These are phyloP conservation scores for Leuciscus idus DNA, from an alignment of 2,113 vertebrate genomes.

Conservation along the genomic window DNA sequence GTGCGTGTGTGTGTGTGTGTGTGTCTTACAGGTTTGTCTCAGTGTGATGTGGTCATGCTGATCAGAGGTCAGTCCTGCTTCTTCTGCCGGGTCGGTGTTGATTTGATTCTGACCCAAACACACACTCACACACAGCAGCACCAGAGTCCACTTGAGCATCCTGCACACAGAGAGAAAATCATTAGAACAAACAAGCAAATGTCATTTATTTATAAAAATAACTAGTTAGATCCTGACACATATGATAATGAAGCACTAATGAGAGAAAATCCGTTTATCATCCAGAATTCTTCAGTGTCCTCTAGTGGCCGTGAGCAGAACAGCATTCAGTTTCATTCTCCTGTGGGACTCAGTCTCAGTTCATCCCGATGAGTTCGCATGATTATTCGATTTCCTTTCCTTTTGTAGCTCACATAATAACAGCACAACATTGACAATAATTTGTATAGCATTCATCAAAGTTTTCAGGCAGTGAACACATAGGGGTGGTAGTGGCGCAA, in stretches of 20 bases:
- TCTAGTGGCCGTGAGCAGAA: not conserved
- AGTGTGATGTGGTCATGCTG: conserved; percentile 47
- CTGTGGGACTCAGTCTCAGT: not conserved
- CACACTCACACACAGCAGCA: conserved; percentile 30
- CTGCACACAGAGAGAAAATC: conserved; percentile 4
- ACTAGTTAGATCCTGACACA: not conserved
- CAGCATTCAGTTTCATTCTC: not conserved
- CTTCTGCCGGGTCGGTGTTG: conserved; percentile 54
- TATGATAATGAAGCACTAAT: not conserved
- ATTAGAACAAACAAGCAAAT: not conserved
- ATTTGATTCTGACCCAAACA: conserved; percentile 21
- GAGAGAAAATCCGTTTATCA: not conserved
- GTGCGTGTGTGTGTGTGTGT: not conserved
- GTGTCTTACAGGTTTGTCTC: conserved; percentile 63
- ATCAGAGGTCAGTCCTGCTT: conserved; percentile 5
- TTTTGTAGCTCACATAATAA: not conserved
- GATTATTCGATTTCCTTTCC: not conserved
- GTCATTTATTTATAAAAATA: not conserved
- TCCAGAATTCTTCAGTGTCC: not conserved
- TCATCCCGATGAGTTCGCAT: not conserved
- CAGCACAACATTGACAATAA: too few relatives aligned
- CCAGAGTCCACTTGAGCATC: conserved; percentile 26
- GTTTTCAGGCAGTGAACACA: not conserved
- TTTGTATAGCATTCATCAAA: not conserved
- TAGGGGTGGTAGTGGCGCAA: too few relatives aligned